Evolutionary conservation across 2,888 invertebrate species (phyloP), one percentile per base, ranked within the genome.

Genomic region (Eugnorisma glareosa): DNA sequence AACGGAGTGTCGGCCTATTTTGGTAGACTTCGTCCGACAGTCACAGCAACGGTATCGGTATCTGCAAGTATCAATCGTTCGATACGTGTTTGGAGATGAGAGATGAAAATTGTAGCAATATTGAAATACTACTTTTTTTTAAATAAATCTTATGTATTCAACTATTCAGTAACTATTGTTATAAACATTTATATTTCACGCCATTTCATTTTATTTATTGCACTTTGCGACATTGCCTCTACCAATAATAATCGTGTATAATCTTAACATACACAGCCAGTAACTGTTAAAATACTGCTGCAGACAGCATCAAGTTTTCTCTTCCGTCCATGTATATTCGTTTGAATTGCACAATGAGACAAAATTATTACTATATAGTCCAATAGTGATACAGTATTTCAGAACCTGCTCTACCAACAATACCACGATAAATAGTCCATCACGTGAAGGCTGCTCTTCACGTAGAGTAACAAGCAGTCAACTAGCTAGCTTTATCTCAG

Each of bases 1-100:
- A 73, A 51, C 40, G 73, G 73, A 31, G 51, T 72, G 48, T 72
- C 24, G 18, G n/a, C 73, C 73, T 51, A 72, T 72, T 73, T 73
- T 72, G 18, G 37, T 51, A 31, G 48, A 40, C 48, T 31, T 37
- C 31, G 73, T 31, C 40, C 48, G 37, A 73, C 24, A 57, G 31
- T 54, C 51, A 66, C 21, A 75, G 64, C 73, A 73, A 70, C 71
- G 73, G 72, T 73, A 73, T 40, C 13, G 24, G 63, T 37, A 37
- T 37, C 63, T 24, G 28, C 51, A 73, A 70, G 18, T 71, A 71
- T 73, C 28, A 70, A 69, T 72, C 48, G 28, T 40, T 24, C 48
- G 37, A 69, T 54, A 54, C 68, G 11, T 73, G 70, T 40, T 40
- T 70, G 51, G 28, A 70, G 70, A n/a, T 18, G 24, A 40, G 37